Percentiles rank a stretch among this genome's conserved stretches.
These are phyloP conservation scores for Monoplex corrugatus DNA, from an alignment of 2,888 invertebrate species.

Conservation along the genomic window DNA sequence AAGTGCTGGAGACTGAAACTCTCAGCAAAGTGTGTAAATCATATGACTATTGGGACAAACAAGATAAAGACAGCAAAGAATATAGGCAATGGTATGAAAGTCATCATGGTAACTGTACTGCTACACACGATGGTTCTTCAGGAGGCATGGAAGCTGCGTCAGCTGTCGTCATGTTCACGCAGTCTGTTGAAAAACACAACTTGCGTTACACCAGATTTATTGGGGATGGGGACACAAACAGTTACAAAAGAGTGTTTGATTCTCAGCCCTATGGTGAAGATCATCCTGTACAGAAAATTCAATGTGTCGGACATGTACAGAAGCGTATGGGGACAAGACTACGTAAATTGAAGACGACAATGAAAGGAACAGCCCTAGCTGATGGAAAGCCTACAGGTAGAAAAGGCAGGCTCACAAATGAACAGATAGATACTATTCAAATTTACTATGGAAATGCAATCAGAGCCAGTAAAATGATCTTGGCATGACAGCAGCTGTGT, in stretches of 20 bases:
- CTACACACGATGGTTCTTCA: background rate
- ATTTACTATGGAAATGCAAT: too few relatives aligned
- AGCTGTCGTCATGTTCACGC: background rate
- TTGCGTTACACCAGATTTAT: background rate
- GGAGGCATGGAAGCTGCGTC: background rate
- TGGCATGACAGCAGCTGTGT: too few relatives aligned
- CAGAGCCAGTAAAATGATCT: too few relatives aligned
- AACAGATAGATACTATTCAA: too few relatives aligned
- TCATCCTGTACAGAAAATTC: background rate
- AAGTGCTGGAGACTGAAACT: background rate
- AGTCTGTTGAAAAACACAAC: background rate
- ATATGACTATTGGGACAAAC: conserved; percentile 14
- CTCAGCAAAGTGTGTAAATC: conserved; percentile 24
- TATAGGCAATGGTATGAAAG: background rate
- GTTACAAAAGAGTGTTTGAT: background rate
- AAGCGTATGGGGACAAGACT: background rate
- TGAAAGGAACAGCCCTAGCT: too few relatives aligned
- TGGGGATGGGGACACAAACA: conserved; percentile 33
- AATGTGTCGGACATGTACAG: background rate
- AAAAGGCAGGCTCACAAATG: too few relatives aligned
- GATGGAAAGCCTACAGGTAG: background rate
- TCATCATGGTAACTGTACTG: background rate
- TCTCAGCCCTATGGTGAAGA: background rate
- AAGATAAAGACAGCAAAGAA: background rate
- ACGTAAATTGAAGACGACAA: background rate